Evolutionary conservation across 1,140 invertebrate genomes (phyloP).

Genomic region (Mamestra configurata): DNA sequence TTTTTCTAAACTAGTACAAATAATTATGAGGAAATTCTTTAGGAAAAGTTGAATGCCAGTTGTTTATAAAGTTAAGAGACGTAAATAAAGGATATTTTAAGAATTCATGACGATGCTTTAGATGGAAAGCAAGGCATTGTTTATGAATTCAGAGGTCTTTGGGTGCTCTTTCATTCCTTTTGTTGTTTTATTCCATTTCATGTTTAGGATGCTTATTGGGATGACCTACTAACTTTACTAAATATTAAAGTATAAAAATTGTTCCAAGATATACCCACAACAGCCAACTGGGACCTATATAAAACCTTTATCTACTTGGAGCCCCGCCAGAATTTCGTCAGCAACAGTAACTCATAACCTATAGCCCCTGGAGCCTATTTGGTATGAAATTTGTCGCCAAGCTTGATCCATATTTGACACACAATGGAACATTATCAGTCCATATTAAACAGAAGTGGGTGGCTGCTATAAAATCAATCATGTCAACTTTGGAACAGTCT

Average conservation of each 20-base stretch:
- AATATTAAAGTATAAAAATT: background rate
- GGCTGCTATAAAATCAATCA: slow-evolving; percentile 19
- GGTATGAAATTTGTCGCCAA: slow-evolving; percentile 21
- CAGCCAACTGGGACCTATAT: background rate
- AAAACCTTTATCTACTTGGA: slow-evolving; percentile 14
- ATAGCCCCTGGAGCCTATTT: background rate
- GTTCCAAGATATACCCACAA: background rate
- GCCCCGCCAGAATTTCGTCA: background rate
- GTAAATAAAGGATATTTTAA: background rate
- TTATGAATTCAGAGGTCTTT: background rate
- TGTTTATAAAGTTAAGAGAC: background rate
- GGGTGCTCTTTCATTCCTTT: background rate
- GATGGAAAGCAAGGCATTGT: background rate
- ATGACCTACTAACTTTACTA: too few relatives aligned
- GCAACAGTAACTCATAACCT: background rate
- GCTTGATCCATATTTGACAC: slow-evolving; percentile 28
- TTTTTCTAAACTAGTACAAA: slow-evolving; percentile 5
- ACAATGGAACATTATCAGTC: slow-evolving; percentile 28
- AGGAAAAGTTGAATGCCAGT: background rate
- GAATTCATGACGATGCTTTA: background rate
- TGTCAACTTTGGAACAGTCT: background rate
- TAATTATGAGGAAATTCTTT: background rate
- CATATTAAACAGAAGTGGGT: slow-evolving; percentile 20
- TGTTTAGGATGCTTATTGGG: background rate
- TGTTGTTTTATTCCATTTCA: background rate